These are phyloP conservation scores for Bubo blakistoni DNA, from an alignment of 2,113 vertebrate genomes.

Conservation along the genomic window DNA sequence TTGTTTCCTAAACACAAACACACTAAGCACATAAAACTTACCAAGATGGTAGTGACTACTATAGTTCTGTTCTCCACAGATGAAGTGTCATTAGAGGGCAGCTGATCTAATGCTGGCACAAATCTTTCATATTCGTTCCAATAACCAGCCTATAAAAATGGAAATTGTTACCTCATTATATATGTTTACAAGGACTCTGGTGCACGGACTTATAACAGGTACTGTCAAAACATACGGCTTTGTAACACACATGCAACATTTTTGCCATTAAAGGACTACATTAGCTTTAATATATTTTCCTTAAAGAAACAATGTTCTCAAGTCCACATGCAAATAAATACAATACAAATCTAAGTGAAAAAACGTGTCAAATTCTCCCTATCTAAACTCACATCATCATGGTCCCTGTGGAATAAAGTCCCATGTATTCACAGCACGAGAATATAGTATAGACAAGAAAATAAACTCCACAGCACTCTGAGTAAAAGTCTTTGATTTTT, in stretches of 20 bases:
- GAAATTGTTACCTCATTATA: constrained; percentile 60
- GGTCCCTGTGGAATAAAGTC: not conserved
- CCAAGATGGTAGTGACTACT: constrained; percentile 99
- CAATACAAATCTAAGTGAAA: not conserved
- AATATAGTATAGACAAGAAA: not conserved
- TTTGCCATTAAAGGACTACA: not conserved
- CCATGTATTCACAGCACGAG: not conserved
- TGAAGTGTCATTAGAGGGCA: constrained; percentile 91
- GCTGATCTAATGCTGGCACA: constrained; percentile 91
- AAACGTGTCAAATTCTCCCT: not conserved
- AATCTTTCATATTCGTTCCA: constrained; percentile 98
- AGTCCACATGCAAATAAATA: not conserved
- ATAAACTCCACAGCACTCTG: not conserved
- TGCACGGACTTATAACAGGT: not conserved
- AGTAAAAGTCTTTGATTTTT: not conserved
- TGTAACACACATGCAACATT: not conserved
- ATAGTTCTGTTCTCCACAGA: constrained; percentile 98
- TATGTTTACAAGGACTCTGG: not conserved
- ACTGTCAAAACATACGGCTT: not conserved
- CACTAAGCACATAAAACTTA: constrained; percentile 72
- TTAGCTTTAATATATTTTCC: not conserved
- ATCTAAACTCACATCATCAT: not conserved
- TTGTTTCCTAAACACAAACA: constrained; percentile 11
- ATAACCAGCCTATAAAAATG: constrained; percentile 91
- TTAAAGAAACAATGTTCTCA: not conserved